Percentiles rank a stretch among this genome's conserved stretches.
These are phyloP conservation scores for Pongo pygmaeus DNA, from an alignment of 2,113 vertebrate genomes.

Conservation along the genomic window DNA sequence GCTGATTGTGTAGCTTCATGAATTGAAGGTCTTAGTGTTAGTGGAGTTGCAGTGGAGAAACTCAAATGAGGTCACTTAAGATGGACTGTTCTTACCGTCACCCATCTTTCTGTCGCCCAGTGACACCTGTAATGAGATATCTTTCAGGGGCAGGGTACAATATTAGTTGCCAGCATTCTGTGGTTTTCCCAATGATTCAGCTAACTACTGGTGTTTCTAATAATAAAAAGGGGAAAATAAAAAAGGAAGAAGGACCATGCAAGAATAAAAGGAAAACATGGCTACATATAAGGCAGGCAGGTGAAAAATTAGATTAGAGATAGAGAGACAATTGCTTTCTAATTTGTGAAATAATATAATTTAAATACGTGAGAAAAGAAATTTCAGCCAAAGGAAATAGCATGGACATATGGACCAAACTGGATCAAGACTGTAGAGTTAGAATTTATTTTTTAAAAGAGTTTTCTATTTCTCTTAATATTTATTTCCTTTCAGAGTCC, in stretches of 20 bases:
- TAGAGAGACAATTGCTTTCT: neutral
- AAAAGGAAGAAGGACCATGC: neutral
- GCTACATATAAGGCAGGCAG: neutral
- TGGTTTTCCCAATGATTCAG: neutral
- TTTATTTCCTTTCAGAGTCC: constrained; percentile 25
- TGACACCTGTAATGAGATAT: neutral
- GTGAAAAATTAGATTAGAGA: neutral
- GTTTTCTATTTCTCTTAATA: neutral
- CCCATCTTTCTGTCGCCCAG: neutral
- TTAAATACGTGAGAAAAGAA: neutral
- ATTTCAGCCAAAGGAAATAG: neutral
- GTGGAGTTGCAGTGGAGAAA: neutral
- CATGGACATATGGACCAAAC: neutral
- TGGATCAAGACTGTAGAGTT: neutral
- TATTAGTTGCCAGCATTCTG: neutral
- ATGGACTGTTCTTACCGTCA: neutral
- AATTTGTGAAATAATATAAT: neutral
- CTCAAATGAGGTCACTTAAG: neutral
- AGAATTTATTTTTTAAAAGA: neutral
- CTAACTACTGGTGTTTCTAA: neutral
- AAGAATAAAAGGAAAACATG: neutral
- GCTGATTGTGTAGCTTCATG: neutral
- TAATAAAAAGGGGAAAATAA: neutral
- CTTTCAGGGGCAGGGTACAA: neutral
- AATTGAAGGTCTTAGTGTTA: neutral